A percentile compares a stretch with the other conserved stretches of the same genome.
phyloP scores from a whole-genome alignment of 2,888 invertebrate species.

The Subacronicta megacephala region DNA sequence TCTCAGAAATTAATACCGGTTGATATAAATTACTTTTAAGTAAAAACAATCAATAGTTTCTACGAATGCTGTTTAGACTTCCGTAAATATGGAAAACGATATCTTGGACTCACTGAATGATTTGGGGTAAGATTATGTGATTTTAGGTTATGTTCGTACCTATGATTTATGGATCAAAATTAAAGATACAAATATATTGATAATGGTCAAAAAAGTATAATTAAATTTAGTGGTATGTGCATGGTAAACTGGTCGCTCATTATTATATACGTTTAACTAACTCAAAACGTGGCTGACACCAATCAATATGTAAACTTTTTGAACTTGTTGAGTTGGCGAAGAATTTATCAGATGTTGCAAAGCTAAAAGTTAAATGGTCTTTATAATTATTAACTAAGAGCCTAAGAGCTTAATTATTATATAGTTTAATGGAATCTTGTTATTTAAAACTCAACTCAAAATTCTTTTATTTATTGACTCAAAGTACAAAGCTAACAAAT shows the following conservation, averaged over 20 bases:
- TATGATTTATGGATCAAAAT: neutral
- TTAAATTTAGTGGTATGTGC: neutral
- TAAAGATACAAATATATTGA: neutral
- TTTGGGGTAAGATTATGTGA: constrained; percentile 87
- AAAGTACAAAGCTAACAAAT: too few species aligned
- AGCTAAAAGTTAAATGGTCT: neutral
- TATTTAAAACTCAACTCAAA: too few species aligned
- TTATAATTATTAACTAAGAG: too few species aligned
- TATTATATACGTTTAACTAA: neutral
- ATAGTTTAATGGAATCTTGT: too few species aligned
- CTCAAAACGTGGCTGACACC: constrained; percentile 16
- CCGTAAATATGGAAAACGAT: constrained; percentile 88
- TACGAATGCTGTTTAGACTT: constrained; percentile 20
- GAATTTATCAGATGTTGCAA: neutral
- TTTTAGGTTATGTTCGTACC: constrained; percentile 47
- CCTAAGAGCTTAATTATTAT: too few species aligned
- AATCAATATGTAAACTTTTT: constrained; percentile 36
- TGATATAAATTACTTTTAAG: constrained; percentile 2
- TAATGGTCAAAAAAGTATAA: neutral
- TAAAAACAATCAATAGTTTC: constrained; percentile 4
- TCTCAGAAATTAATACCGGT: constrained; percentile 37
- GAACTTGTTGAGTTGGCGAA: constrained; percentile 41
- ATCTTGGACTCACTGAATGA: constrained; percentile 90
- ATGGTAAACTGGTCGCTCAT: neutral
- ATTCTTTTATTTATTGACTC: too few species aligned